Conservation (phyloP, 2,113 vertebrate species). For the Apodemus sylvaticus region DNA sequence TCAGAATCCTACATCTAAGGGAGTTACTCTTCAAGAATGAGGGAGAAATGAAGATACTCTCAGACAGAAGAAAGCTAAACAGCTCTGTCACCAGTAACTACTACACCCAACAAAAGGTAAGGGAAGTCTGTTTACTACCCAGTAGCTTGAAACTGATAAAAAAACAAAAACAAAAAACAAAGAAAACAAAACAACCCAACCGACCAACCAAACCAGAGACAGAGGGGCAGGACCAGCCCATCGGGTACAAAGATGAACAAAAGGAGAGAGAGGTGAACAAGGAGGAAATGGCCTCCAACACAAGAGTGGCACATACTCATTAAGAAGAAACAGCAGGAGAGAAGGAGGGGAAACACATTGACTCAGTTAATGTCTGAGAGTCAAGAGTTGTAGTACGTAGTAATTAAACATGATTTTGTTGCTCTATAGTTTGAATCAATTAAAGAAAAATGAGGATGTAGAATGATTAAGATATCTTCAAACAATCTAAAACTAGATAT, state of each 20-base stretch:
- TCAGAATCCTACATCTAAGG: not conserved
- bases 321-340: not conserved
- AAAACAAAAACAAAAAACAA: not conserved
- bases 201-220: not conserved
- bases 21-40: not conserved
- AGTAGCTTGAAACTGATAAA: not conserved
- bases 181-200: not conserved
- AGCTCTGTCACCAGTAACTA: not conserved
- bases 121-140: not conserved
- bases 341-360: not conserved
- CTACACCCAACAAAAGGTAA: not conserved
- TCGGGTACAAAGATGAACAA: not conserved
- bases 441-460: not conserved
- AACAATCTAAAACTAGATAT: constrained; percentile 18
- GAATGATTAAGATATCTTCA: not conserved
- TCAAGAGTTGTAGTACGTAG: not conserved
- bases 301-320: not conserved
- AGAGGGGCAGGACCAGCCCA: not conserved
- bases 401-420: not conserved
- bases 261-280: not conserved
- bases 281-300: not conserved
- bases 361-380: not conserved
- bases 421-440: not conserved
- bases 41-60: not conserved
- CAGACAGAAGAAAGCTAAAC: not conserved